Percentiles rank a stretch among this genome's conserved stretches.
Evolutionary conservation across 1,140 invertebrate species (phyloP).

Genomic region (Triops longicaudatus): DNA sequence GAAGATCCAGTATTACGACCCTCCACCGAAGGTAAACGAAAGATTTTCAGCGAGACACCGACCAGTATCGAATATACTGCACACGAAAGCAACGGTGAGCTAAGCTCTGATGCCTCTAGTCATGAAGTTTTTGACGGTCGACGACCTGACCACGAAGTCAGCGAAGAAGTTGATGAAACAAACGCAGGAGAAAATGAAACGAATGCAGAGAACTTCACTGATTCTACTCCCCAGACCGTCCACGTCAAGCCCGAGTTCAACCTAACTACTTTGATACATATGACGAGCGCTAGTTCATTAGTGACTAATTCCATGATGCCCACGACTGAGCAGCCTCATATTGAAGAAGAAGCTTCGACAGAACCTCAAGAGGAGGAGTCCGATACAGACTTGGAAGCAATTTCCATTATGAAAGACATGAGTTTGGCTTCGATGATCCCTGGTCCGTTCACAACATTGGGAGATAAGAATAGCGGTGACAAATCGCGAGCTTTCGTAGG

Average conservation of each 20-base stretch:
- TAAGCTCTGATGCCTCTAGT: neutral
- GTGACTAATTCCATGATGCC: neutral
- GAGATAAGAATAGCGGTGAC: neutral
- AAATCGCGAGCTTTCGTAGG: neutral
- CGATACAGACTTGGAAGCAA: conserved; percentile 17
- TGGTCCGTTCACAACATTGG: neutral
- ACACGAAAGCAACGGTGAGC: neutral
- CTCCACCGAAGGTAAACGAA: neutral
- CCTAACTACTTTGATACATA: neutral
- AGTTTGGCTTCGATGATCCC: neutral
- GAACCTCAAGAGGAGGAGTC: conserved; percentile 13
- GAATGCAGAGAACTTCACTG: neutral
- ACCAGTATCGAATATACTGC: neutral
- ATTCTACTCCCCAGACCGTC: neutral
- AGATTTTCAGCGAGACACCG: neutral
- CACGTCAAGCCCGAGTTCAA: neutral
- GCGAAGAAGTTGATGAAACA: neutral
- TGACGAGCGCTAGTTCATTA: neutral
- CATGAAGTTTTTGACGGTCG: neutral
- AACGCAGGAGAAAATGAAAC: neutral
- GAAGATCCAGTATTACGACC: neutral
- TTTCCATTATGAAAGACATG: neutral
- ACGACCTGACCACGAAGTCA: neutral
- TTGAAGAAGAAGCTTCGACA: neutral
- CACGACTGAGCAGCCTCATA: neutral